Evolutionary conservation across 2,888 invertebrate species (phyloP).

Genomic region (Galerucella pusilla): DNA sequence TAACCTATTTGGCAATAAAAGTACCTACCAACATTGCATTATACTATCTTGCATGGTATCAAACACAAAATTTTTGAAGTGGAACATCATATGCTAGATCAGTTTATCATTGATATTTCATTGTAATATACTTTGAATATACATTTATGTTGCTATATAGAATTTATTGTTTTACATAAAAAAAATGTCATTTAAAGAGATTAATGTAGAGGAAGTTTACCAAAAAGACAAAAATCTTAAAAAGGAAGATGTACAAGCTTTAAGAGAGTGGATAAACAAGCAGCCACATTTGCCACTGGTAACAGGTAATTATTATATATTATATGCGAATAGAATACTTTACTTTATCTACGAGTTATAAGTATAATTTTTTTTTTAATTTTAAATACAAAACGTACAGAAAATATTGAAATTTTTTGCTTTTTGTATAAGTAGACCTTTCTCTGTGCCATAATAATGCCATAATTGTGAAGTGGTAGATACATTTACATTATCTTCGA

Average conservation of each 20-base stretch:
- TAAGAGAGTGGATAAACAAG: conserved; percentile 74
- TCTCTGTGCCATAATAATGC: too few relatives aligned
- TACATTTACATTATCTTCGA: too few relatives aligned
- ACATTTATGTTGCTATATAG: too few relatives aligned
- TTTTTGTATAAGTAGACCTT: too few relatives aligned
- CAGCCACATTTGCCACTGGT: conserved; percentile 76
- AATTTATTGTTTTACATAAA: background rate
- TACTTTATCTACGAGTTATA: too few relatives aligned
- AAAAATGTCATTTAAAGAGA: conserved; percentile 39
- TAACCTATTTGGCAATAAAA: too few relatives aligned
- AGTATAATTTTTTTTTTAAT: too few relatives aligned
- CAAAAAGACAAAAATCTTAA: conserved; percentile 72
- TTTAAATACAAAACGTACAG: too few relatives aligned
- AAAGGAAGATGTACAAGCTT: conserved; percentile 70
- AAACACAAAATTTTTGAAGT: background rate
- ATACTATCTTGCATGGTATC: background rate
- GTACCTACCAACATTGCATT: too few relatives aligned
- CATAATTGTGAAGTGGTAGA: too few relatives aligned
- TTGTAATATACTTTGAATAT: background rate
- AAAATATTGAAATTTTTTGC: too few relatives aligned
- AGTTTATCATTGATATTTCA: background rate
- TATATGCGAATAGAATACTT: too few relatives aligned
- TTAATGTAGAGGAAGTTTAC: conserved; percentile 69
- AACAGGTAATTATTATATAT: conserved; percentile 61
- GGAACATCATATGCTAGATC: background rate